Evolutionary conservation across 1,140 invertebrate species (phyloP), one percentile per base, ranked within the genome.

Genomic region (Leptopilina clavipes): DNA sequence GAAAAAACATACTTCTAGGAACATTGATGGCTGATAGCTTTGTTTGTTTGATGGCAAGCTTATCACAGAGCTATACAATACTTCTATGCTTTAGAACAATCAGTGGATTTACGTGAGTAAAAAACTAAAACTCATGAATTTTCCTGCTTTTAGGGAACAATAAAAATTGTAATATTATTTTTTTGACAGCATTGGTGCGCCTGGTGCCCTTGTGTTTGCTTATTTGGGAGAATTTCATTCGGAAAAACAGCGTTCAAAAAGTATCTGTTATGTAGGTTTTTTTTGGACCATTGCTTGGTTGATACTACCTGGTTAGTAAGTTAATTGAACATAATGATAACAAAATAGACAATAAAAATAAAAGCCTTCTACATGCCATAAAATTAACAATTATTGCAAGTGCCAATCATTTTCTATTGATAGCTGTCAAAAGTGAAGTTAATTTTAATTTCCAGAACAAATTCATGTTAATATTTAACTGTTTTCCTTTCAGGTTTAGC

Each of bases 191-290:
- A 86, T 89, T 22, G 88, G 93, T 18, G 93, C 93, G 8, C 92
- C 93, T 1, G 93, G 93, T 8, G 93, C 92, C 17, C 83, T 94
- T 17, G 88, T 93, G 0, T 93, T 93, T 56, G 91, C 92, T 0
- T 94, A 93, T 76, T 82, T 94, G 11, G 93, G 93, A 19, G 93
- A 94, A 85, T 91, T 94, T 81, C 92, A 93, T 44, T 91, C 93
- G 0, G 88, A 89, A 3, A 92, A 90, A 75, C 88, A 89, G 14
- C 86, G 93, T 19, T 89, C 92, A 43, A 90, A 92, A 73, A 91
- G 92, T 72, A 89, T 94, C 5, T 94, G 92, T 77, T 92, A 92
- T 70, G 88, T 91, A 0, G 93, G 93, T 3, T 90, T 94, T 82
- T 93, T 92, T 76, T 94, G 93, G 85, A 92, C 93, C 0, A 82